Percentiles rank a stretch among this genome's conserved stretches.
These are phyloP conservation scores for Oncorhynchus keta DNA, from an alignment of 2,113 vertebrate species.

Conservation along the genomic window DNA sequence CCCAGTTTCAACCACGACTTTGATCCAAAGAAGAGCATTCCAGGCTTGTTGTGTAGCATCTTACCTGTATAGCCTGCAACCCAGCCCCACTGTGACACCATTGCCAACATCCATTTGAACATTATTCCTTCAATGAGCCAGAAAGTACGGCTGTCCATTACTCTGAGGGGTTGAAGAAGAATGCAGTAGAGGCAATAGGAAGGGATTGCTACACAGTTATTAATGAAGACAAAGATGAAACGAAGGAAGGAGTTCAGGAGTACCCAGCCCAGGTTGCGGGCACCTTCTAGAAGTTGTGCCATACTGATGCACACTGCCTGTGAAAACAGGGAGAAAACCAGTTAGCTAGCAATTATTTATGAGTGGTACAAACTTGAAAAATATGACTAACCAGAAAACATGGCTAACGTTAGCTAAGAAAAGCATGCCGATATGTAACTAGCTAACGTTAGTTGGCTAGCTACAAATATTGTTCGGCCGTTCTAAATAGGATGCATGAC, in stretches of 20 bases:
- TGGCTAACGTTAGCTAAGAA: too few relatives aligned
- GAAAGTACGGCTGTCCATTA: conserved; percentile 86
- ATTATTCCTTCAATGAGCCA: conserved; percentile 94
- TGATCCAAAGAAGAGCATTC: too few relatives aligned
- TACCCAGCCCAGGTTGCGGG: conserved; percentile 81
- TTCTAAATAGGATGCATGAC: not conserved
- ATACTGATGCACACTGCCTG: conserved; percentile 78
- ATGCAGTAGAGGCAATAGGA: conserved; percentile 93
- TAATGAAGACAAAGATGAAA: conserved; percentile 93
- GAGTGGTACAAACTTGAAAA: not conserved
- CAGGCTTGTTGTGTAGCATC: conserved; percentile 27
- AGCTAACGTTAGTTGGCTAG: not conserved
- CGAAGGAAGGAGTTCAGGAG: conserved; percentile 84
- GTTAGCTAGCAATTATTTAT: not conserved
- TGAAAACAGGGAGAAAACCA: conserved; percentile 2
- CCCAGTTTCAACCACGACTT: too few relatives aligned
- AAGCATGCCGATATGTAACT: not conserved
- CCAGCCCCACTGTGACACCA: conserved; percentile 99
- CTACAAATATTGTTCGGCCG: not conserved
- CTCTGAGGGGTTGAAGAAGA: conserved; percentile 88
- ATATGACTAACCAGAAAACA: not conserved
- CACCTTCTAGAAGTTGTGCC: conserved; percentile 84
- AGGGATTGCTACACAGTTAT: conserved; percentile 94
- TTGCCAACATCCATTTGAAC: conserved; percentile 95
- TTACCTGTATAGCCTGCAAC: conserved; percentile 96